Base-by-base conservation (phyloP, 2,113 vertebrate species). In the Eudorcas thomsonii region DNA sequence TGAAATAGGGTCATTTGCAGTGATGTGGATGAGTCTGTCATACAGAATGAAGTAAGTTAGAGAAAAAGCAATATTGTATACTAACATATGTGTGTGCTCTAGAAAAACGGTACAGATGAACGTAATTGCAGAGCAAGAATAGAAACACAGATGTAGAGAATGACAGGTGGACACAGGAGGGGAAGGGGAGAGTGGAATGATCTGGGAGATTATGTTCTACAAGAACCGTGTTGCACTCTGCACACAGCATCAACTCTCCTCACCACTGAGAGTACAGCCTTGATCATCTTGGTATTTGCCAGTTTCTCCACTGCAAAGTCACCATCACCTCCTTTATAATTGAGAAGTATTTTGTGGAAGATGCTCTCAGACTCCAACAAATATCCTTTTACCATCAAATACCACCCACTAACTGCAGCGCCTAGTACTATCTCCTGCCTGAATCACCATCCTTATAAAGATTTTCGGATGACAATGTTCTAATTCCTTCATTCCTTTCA, bases 181-280 rank as follows among this genome's bases (percentile, higher is more conserved):
- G n/a, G 67, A 1, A 74, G 19, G 5, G 10, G 67, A 74, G n/a
- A 10, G 19, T 39, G 10, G 67, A 13, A 39, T 74, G 19, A 39
- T 13, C 67, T 25, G 10, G 67, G 19, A 39, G n/a, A 74, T 6
- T 74, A 74, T 16, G 21, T 74, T 74, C 5, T 0, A 39, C 19
- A 13, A 71, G 67, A 71, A 39, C n/a, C 1, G 5, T 2, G 1
- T 33, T 17, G 7, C 10, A 5, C 11, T 33, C 28, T 4, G 6
- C 43, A 26, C 16, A 45, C 2, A 26, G 3, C 0, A 11, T 33
- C n/a, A 6, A 9, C 19, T 3, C 19, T 23, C 54, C 39, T 36
- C 52, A 13, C n/a, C 10, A 1, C 30, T 28, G 45, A 50, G 43
- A 54, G 55, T 8, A 33, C 33, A 39, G 2, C 8, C 54, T 33